Base-by-base conservation (phyloP, 2,888 invertebrate species). In the Andrena dorsata region DNA sequence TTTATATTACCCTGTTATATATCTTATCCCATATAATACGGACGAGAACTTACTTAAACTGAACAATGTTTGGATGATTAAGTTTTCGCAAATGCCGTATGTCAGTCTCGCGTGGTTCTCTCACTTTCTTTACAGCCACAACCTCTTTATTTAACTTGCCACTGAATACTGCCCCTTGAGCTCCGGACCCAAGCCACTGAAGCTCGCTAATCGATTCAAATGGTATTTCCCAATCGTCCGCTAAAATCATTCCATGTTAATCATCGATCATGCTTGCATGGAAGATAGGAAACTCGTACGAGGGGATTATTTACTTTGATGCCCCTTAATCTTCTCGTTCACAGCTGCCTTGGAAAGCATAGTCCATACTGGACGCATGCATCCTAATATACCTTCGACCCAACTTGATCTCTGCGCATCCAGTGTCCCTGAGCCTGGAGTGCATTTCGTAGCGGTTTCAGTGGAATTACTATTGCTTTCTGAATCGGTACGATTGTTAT, bases 41-140 rank as follows among this genome's bases (percentile, higher is more conserved):
- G 20, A 32, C 51, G 56, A 63, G 84, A 66, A 89, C 94, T 93
- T 94, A 96, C 93, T 96, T 96, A 94, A 98, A 98, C 92, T 97
- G 96, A 70, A 98, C 97, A 89, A 99, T 98, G 94, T 99, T 99
- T n/a, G 97, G 97, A 94, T 99, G 99, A 92, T 98, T 97, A 76
- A 99, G 95, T 94, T 98, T 98, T 78, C 98, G 95, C 84, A 99
- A 95, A 94, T 99, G 98, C 91, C 97, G 96, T 84, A 99, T 98
- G 92, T 99, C 98, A 0, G 98, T 98, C 94, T 99, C 99, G 91
- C 97, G 97, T 87, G 97, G 96, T 91, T 99, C 98, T 72, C 97
- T 96, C 0, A 99, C 98, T 94, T 99, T 99, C 94, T 99, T 99
- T 30, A 99, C 98, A 28, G 99, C 99, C 16, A 99, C 98, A 90